Percentiles rank a stretch among this genome's conserved stretches.
Conservation (phyloP, 1,140 invertebrate species). For the Diabrotica undecimpunctata region DNA sequence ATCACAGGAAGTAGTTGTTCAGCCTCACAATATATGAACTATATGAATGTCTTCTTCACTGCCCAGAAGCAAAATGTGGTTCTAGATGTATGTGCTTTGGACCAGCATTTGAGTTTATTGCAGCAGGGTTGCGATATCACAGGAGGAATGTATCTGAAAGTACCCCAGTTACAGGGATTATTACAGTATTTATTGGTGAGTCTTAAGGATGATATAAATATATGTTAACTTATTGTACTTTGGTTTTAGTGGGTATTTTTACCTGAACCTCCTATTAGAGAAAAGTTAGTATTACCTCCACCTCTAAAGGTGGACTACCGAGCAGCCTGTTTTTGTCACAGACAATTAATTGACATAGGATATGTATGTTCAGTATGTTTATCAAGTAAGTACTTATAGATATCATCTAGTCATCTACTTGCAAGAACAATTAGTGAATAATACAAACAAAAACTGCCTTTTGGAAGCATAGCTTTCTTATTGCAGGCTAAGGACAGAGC, state of each 20-base stretch:
- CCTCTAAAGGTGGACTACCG: slow-evolving; percentile 90
- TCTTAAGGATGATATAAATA: not conserved
- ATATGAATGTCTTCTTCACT: slow-evolving; percentile 98
- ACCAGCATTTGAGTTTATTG: slow-evolving; percentile 84
- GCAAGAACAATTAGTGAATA: slow-evolving; percentile 11
- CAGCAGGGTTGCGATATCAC: slow-evolving; percentile 97
- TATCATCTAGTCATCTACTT: slow-evolving; percentile 16
- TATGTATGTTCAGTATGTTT: slow-evolving; percentile 98
- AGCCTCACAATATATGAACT: slow-evolving; percentile 95
- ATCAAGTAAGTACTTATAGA: slow-evolving; percentile 67
- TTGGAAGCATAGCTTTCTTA: too few species aligned
- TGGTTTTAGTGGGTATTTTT: slow-evolving; percentile 85
- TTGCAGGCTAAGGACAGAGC: not conserved
- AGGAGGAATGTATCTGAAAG: slow-evolving; percentile 82
- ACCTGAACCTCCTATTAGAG: slow-evolving; percentile 74
- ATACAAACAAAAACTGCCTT: not conserved
- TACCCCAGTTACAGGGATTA: slow-evolving; percentile 76
- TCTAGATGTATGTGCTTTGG: slow-evolving; percentile 90
- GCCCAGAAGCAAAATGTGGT: slow-evolving; percentile 86
- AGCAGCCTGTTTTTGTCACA: slow-evolving; percentile 96
- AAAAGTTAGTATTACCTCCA: slow-evolving; percentile 83
- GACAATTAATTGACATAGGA: slow-evolving; percentile 93
- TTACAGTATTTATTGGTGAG: slow-evolving; percentile 87
- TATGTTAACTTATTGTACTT: not conserved
- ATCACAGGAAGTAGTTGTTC: slow-evolving; percentile 87